Percentiles rank a stretch among this genome's conserved stretches.
Conservation (phyloP, 2,888 invertebrate genomes). For the Ormia ochracea region DNA sequence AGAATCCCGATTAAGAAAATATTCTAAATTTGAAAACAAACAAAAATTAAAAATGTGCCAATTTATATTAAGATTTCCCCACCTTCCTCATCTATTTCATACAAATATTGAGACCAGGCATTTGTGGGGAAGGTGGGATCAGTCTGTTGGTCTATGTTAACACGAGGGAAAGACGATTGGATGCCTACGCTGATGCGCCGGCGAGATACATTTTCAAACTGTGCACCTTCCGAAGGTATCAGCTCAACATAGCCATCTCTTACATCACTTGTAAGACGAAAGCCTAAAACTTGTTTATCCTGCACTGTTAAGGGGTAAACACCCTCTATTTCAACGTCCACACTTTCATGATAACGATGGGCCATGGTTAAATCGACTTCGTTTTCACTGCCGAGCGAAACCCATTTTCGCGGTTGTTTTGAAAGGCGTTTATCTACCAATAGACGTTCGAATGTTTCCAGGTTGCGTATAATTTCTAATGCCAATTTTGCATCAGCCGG, state of each 20-base stretch:
- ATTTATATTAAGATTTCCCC: constrained; percentile 61
- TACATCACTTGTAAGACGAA: constrained; percentile 79
- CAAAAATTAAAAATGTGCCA: neutral
- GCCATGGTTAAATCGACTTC: constrained; percentile 80
- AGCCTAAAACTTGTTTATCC: constrained; percentile 77
- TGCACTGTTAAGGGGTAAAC: constrained; percentile 79
- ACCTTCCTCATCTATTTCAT: constrained; percentile 75
- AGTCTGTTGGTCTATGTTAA: constrained; percentile 81
- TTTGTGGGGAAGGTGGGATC: constrained; percentile 82
- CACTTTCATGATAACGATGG: constrained; percentile 79
- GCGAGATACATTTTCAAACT: constrained; percentile 79
- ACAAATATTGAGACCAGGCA: constrained; percentile 83
- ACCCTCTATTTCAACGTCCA: constrained; percentile 83
- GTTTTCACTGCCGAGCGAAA: constrained; percentile 81
- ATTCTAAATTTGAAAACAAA: constrained; percentile 65
- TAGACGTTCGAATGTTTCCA: constrained; percentile 77
- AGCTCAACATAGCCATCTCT: constrained; percentile 85
- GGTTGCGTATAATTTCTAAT: constrained; percentile 78
- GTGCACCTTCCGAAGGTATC: constrained; percentile 78
- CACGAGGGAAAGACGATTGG: constrained; percentile 79
- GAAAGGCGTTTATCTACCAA: constrained; percentile 79
- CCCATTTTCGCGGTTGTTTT: constrained; percentile 80
- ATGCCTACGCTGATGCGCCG: constrained; percentile 79
- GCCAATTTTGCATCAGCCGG: constrained; percentile 76
- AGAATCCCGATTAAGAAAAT: constrained; percentile 69